phyloP scores from a whole-genome alignment of 2,113 vertebrate species.

The Zootoca vivipara region DNA sequence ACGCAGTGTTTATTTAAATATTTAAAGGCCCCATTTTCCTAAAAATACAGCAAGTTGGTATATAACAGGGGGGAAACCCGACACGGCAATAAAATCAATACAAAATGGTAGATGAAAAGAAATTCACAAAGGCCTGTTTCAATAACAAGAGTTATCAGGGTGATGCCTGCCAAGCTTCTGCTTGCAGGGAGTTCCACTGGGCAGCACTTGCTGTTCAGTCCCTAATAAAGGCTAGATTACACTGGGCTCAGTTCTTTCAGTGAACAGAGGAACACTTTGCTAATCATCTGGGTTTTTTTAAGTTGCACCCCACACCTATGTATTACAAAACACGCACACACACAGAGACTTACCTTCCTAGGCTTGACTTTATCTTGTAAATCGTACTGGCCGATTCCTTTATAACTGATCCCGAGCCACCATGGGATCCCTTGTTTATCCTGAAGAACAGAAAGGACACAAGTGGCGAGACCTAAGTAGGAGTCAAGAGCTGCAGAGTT shows the following conservation, averaged over 20 bases:
- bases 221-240: too few relatives aligned
- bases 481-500: constrained; percentile 37
- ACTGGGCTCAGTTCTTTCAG: constrained; percentile 4
- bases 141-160: too few relatives aligned
- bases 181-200: too few relatives aligned
- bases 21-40: too few relatives aligned
- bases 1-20: neutral
- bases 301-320: neutral
- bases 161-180: too few relatives aligned
- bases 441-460: constrained; percentile 72
- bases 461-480: constrained; percentile 33
- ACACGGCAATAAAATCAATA: too few relatives aligned
- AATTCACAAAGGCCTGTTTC: too few relatives aligned
- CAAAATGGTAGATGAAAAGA: too few relatives aligned
- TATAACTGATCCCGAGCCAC: constrained; percentile 98
- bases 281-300: neutral
- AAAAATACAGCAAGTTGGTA: too few relatives aligned
- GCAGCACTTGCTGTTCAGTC: too few relatives aligned
- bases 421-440: constrained; percentile 98
- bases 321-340: neutral
- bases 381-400: constrained; percentile 97
- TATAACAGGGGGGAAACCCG: too few relatives aligned
- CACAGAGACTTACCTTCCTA: constrained; percentile 82
- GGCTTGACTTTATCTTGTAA: constrained; percentile 96
- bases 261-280: neutral